Conservation (phyloP, 2,797 vertebrate genomes). For the Acanthurus tractus region DNA sequence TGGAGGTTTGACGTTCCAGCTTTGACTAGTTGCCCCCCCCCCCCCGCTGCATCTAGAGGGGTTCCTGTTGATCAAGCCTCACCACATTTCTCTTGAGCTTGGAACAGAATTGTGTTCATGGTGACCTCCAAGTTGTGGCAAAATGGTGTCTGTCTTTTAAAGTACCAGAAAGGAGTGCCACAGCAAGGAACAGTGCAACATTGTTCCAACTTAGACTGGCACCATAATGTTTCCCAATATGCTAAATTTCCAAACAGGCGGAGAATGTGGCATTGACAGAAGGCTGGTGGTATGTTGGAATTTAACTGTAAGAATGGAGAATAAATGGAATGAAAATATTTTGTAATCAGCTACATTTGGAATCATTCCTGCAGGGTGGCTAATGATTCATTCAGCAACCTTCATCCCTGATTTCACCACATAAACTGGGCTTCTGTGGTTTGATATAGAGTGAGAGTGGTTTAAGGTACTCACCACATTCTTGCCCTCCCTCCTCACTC, state of each 20-base stretch:
- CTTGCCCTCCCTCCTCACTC: too few species aligned
- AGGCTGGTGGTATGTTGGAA: neutral
- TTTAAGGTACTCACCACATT: neutral
- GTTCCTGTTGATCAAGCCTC: neutral
- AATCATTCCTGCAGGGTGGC: neutral
- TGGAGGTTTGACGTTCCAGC: neutral
- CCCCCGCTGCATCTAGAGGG: slow-evolving; percentile 6
- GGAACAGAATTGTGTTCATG: neutral
- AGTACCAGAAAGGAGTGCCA: neutral
- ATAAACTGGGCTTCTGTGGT: neutral
- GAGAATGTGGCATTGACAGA: neutral
- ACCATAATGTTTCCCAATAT: neutral
- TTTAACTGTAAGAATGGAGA: neutral
- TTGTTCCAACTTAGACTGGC: neutral
- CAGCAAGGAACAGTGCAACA: neutral
- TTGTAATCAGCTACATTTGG: neutral
- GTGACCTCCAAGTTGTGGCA: neutral
- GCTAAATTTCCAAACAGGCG: neutral
- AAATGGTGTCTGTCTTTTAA: neutral
- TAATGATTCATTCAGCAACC: neutral
- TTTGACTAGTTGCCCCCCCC: slow-evolving; percentile 10
- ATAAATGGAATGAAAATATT: neutral
- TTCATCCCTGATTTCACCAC: neutral
- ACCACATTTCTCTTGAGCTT: neutral
- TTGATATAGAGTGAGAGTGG: neutral